Evolutionary conservation across 2,113 vertebrate genomes (phyloP).

Genomic region (Galbula dea): DNA sequence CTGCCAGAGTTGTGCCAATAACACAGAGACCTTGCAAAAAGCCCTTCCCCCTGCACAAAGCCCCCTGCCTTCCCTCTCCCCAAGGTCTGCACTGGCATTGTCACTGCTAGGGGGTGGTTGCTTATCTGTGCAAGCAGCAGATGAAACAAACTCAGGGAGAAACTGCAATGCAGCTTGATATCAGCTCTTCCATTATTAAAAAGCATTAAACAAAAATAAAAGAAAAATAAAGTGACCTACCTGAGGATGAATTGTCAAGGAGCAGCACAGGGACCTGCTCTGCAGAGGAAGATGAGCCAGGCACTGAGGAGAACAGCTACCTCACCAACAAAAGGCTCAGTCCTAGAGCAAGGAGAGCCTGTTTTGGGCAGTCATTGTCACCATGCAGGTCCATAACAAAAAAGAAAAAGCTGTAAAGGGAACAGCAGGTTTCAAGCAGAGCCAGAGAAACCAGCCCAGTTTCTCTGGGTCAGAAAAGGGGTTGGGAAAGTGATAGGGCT

Average conservation of each 20-base stretch:
- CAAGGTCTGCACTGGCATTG: background rate
- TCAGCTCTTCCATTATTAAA: background rate
- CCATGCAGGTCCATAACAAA: accelerated
- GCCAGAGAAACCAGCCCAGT: background rate
- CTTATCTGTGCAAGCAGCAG: background rate
- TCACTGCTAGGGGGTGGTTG: background rate
- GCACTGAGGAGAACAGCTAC: accelerated
- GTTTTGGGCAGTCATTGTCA: accelerated
- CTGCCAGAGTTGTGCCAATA: background rate
- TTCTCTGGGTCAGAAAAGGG: background rate
- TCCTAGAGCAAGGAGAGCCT: background rate
- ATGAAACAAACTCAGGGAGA: background rate
- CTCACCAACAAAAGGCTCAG: background rate
- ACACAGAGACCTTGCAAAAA: accelerated
- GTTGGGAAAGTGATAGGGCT: background rate
- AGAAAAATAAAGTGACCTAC: background rate
- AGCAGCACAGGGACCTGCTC: background rate
- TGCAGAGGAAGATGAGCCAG: background rate
- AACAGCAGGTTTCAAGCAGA: background rate
- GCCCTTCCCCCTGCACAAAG: background rate
- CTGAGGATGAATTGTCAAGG: too few relatives aligned
- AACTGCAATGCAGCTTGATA: background rate
- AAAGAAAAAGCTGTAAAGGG: background rate
- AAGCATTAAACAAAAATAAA: background rate
- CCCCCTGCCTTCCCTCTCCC: background rate